Percentiles rank a stretch among this genome's conserved stretches.
phyloP scores from a whole-genome alignment of 2,888 invertebrate species.

The Lasioglossum calceatum region DNA sequence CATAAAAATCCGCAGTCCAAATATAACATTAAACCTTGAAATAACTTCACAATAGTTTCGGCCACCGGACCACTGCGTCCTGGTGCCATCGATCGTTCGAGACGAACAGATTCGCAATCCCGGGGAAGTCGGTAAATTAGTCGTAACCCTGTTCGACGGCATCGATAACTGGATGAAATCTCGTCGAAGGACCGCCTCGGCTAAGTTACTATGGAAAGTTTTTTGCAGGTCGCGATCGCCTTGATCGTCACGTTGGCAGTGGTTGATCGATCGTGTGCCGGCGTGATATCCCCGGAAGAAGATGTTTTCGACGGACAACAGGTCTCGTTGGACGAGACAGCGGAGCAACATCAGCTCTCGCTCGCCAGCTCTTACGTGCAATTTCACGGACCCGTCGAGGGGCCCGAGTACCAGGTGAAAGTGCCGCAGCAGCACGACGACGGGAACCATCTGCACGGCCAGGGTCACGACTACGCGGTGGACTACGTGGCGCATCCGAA shows the following conservation, averaged over 20 bases:
- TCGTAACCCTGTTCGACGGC: conserved; percentile 2
- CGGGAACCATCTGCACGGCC: conserved; percentile 70
- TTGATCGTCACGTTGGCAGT: conserved; percentile 60
- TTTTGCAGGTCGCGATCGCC: conserved; percentile 61
- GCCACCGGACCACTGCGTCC: too few relatives aligned
- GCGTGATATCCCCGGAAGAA: conserved; percentile 59
- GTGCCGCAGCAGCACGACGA: conserved; percentile 76
- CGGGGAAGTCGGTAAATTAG: conserved; percentile 11
- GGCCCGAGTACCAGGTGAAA: conserved; percentile 81
- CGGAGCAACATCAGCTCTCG: conserved; percentile 64
- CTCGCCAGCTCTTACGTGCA: conserved; percentile 80
- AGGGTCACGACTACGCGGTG: conserved; percentile 69
- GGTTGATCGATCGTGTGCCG: conserved; percentile 58
- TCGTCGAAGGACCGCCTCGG: neutral
- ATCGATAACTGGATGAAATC: conserved; percentile 11
- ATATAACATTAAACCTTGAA: too few relatives aligned
- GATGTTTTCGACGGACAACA: conserved; percentile 56
- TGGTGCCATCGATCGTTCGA: conserved; percentile 2
- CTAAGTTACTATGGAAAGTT: conserved; percentile 28
- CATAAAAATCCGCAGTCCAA: too few relatives aligned
- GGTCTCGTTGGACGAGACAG: conserved; percentile 61
- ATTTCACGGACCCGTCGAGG: conserved; percentile 82
- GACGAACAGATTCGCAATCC: neutral
- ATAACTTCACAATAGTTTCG: too few relatives aligned
- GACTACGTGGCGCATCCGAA: conserved; percentile 82